Conservation (phyloP, 2,113 vertebrate genomes). For the Petrocephalus microphthalmus region DNA sequence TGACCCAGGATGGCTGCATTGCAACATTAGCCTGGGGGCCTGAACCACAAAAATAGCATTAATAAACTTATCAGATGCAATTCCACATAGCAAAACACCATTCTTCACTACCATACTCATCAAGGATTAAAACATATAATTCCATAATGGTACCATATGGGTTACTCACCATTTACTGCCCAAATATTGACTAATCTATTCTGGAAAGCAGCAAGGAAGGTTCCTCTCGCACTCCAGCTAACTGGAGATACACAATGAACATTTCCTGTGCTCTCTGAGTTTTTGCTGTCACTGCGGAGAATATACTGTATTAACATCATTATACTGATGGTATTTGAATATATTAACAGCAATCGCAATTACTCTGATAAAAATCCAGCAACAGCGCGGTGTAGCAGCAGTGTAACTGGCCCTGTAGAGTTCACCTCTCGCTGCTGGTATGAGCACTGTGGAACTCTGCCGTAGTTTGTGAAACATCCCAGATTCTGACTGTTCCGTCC, state of each 20-base stretch:
- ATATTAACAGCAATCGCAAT: background rate
- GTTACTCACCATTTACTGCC: slow-evolving; percentile 58
- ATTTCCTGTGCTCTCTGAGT: slow-evolving; percentile 46
- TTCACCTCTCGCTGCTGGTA: slow-evolving; percentile 51
- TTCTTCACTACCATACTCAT: background rate
- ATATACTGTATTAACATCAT: background rate
- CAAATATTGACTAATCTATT: slow-evolving; percentile 68
- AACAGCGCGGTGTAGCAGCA: background rate
- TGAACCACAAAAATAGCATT: slow-evolving; percentile 24
- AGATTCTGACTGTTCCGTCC: slow-evolving; percentile 65
- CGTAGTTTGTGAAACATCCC: slow-evolving; percentile 54
- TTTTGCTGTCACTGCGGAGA: slow-evolving; percentile 46
- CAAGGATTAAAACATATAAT: background rate
- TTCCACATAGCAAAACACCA: background rate
- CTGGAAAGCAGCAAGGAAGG: slow-evolving; percentile 62
- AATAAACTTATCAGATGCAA: background rate
- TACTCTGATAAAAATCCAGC: background rate
- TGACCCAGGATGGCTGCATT: slow-evolving; percentile 60
- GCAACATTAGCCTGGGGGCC: slow-evolving; percentile 59
- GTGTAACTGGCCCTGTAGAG: background rate
- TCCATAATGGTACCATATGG: background rate
- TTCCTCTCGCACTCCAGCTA: slow-evolving; percentile 62
- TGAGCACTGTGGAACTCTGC: slow-evolving; percentile 60
- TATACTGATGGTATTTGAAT: too few relatives aligned
- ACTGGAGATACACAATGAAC: slow-evolving; percentile 56